Evolutionary conservation across 35 echinoderm and acorn worm species (phyloP), one percentile per base, ranked within the genome.

Genomic region (Apostichopus japonicus): DNA sequence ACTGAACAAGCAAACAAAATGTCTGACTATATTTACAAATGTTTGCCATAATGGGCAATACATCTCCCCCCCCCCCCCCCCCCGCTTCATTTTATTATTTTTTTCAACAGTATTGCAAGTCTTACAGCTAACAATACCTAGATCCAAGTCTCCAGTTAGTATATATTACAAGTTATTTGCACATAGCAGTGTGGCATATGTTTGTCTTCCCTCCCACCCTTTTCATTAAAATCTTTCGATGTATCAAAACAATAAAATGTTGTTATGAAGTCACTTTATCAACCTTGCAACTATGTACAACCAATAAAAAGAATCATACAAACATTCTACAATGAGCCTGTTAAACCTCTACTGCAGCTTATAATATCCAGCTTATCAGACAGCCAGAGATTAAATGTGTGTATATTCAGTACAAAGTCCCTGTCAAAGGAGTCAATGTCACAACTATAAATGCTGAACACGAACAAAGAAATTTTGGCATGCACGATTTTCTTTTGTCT

Each of bases 321-420:
- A 19, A 19, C 21, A 23, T 75, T 21, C 21, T 75, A 75, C 71
- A 11, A 67, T 15, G 63, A 15, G 63, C 63, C 63, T 19, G 11
- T 11, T 8, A 67, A 67, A 67, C 19, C 63, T 67, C 11, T 19
- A 67, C 71, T 19, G n/a, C n/a, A 21, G 4, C 6, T 19, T 7
- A 6, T 75, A 75, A 21, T 6, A 61, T 61, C n/a, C 6, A n/a
- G 22, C 71, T 75, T 75, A 75, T 75, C 71, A 7, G 71, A 19
- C 71, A 21, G 14, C 15, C 6, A 4, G 2, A 75, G 71, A 75
- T 75, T 75, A 75, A 19, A 6, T 11, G 17, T 75, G 17, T 75
- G 6, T 75, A 6, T 21, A 75, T 75, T n/a, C 71, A 75, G 71
- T 75, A 75, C 71, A 75, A 75, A 75, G 71, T 75, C 71, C 71